A percentile compares a stretch with the other conserved stretches of the same genome.
Evolutionary conservation across 2,797 vertebrate genomes (phyloP).

Genomic region (Tarsius wallacei): DNA sequence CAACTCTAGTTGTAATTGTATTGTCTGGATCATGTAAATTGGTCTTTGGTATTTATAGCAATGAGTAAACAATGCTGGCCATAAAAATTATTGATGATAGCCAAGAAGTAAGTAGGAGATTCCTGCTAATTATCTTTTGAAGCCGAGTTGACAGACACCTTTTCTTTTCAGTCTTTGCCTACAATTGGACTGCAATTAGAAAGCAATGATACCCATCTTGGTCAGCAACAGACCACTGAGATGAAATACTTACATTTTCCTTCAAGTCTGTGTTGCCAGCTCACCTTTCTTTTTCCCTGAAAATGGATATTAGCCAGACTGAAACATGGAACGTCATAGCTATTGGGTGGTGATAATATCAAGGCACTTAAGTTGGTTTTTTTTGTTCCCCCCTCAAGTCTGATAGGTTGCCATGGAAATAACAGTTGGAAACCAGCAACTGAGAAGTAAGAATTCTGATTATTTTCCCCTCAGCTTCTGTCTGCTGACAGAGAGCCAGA

Average conservation of each 20-base stretch:
- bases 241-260: neutral
- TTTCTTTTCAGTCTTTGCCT: slow-evolving; percentile 39
- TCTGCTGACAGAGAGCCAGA: slow-evolving; percentile 49
- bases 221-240: neutral
- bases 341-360: slow-evolving; percentile 28
- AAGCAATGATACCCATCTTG: neutral
- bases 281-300: slow-evolving; percentile 22
- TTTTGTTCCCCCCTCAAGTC: neutral
- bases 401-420: slow-evolving; percentile 76
- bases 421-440: slow-evolving; percentile 64
- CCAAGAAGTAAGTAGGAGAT: neutral
- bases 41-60: slow-evolving; percentile 22
- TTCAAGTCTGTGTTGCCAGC: neutral
- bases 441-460: slow-evolving; percentile 67
- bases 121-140: slow-evolving; percentile 8
- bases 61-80: neutral
- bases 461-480: slow-evolving; percentile 48
- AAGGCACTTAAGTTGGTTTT: slow-evolving; percentile 75
- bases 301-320: slow-evolving; percentile 25
- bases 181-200: slow-evolving; percentile 3
- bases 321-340: slow-evolving; percentile 14
- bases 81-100: slow-evolving; percentile 26
- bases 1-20: neutral
- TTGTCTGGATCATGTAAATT: neutral
- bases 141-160: neutral